A percentile compares a stretch with the other conserved stretches of the same genome.
Conservation (phyloP, 1,140 invertebrate genomes). For the Drosophila nikananu region DNA sequence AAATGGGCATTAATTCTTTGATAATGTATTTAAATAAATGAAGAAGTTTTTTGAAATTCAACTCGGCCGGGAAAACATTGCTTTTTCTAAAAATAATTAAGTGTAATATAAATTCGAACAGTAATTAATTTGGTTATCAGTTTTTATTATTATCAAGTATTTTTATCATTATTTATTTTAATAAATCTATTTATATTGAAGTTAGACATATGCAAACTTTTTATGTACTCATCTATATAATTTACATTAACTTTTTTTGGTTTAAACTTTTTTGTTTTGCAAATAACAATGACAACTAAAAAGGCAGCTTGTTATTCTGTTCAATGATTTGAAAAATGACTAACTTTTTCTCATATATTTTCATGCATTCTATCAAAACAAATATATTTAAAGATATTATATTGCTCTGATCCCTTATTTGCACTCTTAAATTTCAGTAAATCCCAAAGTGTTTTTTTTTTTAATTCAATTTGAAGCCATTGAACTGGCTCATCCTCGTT, state of each 20-base stretch:
- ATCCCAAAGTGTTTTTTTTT: not conserved
- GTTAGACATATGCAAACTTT: too few species aligned
- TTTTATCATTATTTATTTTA: not conserved
- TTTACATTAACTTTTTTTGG: not conserved
- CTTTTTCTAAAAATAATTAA: not conserved
- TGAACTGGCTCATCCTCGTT: not conserved
- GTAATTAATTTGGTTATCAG: not conserved
- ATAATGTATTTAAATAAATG: not conserved
- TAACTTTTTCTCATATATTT: not conserved
- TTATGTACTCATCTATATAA: too few species aligned
- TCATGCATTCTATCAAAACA: not conserved
- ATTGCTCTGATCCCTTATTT: not conserved
- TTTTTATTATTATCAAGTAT: not conserved
- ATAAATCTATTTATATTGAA: not conserved
- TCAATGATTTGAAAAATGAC: not conserved
- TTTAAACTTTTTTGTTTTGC: not conserved
- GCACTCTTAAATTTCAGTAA: not conserved
- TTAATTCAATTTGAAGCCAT: slow-evolving; percentile 35
- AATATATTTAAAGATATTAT: not conserved
- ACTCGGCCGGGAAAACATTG: too few species aligned
- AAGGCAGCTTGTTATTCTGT: not conserved
- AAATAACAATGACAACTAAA: not conserved
- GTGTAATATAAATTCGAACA: not conserved
- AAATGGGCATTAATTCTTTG: not conserved
- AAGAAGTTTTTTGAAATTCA: not conserved